phyloP scores from a whole-genome alignment of 2,797 vertebrate genomes.

The Perodicticus potto region DNA sequence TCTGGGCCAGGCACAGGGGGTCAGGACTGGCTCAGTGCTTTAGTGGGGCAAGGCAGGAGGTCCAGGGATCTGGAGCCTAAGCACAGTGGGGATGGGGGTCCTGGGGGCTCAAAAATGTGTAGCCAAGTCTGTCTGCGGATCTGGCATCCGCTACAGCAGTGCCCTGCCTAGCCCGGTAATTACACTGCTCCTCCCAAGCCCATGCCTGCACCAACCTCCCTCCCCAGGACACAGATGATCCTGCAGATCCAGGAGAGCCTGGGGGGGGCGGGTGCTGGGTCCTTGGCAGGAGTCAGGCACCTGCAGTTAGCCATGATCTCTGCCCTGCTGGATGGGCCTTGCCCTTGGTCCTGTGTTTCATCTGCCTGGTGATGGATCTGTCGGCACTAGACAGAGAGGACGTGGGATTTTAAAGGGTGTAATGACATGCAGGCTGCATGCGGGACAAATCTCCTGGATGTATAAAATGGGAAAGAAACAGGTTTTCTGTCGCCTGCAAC shows the following conservation, averaged over 20 bases:
- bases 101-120: fast-evolving
- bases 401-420: slow-evolving; percentile 29
- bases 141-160: not conserved
- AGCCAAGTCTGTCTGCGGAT: not conserved
- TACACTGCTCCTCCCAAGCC: not conserved
- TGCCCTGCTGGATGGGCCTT: not conserved
- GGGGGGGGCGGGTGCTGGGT: fast-evolving
- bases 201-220: not conserved
- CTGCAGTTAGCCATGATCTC: not conserved
- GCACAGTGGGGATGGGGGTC: not conserved
- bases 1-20: not conserved
- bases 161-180: slow-evolving; percentile 23
- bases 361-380: not conserved
- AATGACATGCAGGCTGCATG: slow-evolving; percentile 70
- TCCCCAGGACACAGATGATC: not conserved
- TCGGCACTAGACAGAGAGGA: not conserved
- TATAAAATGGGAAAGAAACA: slow-evolving; percentile 81
- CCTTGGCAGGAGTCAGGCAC: not conserved
- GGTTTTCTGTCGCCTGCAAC: slow-evolving; percentile 84
- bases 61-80: not conserved
- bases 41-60: not conserved
- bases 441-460: slow-evolving; percentile 68
- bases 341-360: not conserved
- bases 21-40: not conserved
- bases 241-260: not conserved